Conservation (phyloP, 2,888 invertebrate species). For the Notodonta dromedarius region DNA sequence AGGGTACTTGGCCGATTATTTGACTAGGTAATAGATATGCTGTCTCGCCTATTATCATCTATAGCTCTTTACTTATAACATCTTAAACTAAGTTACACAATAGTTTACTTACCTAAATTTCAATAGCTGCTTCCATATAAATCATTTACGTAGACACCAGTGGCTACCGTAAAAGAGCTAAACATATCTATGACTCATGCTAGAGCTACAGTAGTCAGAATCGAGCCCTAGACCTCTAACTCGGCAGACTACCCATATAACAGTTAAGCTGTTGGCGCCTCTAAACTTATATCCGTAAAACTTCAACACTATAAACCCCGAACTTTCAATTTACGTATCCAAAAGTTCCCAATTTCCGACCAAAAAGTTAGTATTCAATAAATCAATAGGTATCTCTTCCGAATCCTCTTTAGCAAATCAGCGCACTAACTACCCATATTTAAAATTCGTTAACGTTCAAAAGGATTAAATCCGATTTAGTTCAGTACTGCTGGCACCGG, state of each 20-base stretch:
- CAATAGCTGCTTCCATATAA: too few species aligned
- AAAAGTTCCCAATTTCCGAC: conserved; percentile 13
- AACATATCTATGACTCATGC: too few species aligned
- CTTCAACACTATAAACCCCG: neutral
- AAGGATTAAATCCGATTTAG: conserved; percentile 62
- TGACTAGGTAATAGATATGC: too few species aligned
- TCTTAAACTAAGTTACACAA: too few species aligned
- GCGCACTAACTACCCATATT: conserved; percentile 59
- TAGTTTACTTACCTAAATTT: too few species aligned
- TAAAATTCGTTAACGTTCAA: conserved; percentile 63
- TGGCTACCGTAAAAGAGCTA: too few species aligned
- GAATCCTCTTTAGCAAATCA: conserved; percentile 45
- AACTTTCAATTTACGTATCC: conserved; percentile 14
- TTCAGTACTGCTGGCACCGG: conserved; percentile 54
- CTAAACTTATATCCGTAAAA: conserved; percentile 2
- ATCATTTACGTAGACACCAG: too few species aligned
- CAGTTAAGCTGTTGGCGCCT: too few species aligned
- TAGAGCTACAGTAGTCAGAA: neutral
- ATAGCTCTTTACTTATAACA: too few species aligned
- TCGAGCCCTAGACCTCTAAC: neutral
- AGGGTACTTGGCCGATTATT: too few species aligned
- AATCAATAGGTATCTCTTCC: conserved; percentile 33
- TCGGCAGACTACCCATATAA: neutral
- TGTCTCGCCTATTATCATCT: too few species aligned
- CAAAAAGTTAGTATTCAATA: conserved; percentile 23